Conservation (phyloP, 1,140 invertebrate species). For the Stegodyphus mimosarum region DNA sequence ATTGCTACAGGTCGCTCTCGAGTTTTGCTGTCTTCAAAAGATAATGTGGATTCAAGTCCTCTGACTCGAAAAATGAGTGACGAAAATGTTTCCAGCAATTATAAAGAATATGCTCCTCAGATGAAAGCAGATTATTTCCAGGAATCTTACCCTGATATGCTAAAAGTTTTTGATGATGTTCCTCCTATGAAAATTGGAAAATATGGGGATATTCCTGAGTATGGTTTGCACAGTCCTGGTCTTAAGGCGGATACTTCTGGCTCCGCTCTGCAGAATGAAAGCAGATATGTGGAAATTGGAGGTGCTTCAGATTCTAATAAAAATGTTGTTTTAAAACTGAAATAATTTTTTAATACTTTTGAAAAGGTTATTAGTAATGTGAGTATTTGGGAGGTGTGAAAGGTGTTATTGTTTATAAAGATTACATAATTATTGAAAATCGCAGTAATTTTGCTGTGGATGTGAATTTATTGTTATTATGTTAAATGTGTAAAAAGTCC, state of each 20-base stretch:
- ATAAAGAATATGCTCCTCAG: background rate
- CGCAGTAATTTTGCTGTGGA: no score
- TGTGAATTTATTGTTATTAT: no score
- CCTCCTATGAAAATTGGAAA: background rate
- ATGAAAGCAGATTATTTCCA: background rate
- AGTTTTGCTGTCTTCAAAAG: conserved; percentile 24
- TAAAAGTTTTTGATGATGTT: conserved; percentile 1
- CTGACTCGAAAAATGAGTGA: background rate
- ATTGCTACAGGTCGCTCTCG: conserved; percentile 2
- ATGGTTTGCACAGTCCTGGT: background rate
- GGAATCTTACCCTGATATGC: conserved; percentile 3
- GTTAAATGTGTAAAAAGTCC: no score
- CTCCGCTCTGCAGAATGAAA: conserved; percentile 24
- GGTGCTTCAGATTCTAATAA: background rate
- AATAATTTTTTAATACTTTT: no score
- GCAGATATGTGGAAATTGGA: background rate
- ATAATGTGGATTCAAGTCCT: background rate
- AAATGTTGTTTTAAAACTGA: background rate
- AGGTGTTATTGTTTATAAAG: no score
- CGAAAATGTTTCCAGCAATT: conserved; percentile 29
- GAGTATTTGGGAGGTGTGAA: no score
- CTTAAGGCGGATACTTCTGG: conserved; percentile 9
- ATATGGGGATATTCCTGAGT: background rate
- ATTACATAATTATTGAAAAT: no score
- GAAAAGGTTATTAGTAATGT: no score